Conservation (phyloP, 2,113 vertebrate genomes). For the Sinocyclocheilus anophthalmus region DNA sequence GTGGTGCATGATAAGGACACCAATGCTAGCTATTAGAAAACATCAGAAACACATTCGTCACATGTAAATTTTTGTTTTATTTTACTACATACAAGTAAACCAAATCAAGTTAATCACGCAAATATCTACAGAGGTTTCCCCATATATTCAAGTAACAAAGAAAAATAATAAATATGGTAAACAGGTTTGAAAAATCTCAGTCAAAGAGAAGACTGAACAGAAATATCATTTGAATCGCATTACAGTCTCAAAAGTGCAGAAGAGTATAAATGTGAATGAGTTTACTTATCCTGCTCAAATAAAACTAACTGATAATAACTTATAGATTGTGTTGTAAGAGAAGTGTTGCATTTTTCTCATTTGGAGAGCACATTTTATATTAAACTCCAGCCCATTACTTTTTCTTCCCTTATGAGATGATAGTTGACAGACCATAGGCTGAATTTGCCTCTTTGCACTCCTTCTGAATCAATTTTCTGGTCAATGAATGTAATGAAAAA, state of each 20-base stretch:
- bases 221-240: slow-evolving; percentile 16
- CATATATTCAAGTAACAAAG: slow-evolving; percentile 58
- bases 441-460: neutral
- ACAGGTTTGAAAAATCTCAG: slow-evolving; percentile 8
- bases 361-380: neutral
- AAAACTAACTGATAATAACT: neutral
- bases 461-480: slow-evolving; percentile 9
- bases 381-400: too few relatives aligned
- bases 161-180: slow-evolving; percentile 54
- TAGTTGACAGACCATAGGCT: neutral
- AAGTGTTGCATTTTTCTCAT: neutral
- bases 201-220: neutral
- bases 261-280: neutral
- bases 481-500: neutral
- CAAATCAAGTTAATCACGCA: slow-evolving; percentile 28
- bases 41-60: neutral
- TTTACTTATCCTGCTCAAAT: neutral
- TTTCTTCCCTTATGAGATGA: slow-evolving; percentile 5
- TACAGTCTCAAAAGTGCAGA: slow-evolving; percentile 1
- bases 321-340: neutral
- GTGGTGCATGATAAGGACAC: neutral
- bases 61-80: slow-evolving; percentile 42
- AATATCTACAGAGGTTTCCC: slow-evolving; percentile 42
- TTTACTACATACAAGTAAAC: slow-evolving; percentile 51
- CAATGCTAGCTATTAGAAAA: neutral